phyloP scores from a whole-genome alignment of 2,888 invertebrate species.

The Ochropleura leucogaster region DNA sequence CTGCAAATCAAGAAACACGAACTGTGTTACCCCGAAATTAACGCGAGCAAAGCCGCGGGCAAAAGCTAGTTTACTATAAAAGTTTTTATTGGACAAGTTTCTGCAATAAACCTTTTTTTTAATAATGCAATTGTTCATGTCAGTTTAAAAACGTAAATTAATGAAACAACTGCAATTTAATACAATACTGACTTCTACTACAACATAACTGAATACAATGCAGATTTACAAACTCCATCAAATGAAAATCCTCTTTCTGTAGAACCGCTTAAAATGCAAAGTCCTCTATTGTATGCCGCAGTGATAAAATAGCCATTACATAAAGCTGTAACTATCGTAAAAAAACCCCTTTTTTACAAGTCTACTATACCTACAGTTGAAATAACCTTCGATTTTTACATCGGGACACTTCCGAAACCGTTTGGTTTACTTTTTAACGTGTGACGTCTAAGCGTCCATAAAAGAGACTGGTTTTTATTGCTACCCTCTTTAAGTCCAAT shows the following conservation, averaged over 20 bases:
- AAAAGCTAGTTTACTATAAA: too few relatives aligned
- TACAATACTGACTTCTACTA: too few relatives aligned
- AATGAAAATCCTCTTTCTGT: constrained; percentile 31
- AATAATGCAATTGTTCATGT: too few relatives aligned
- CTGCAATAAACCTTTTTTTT: too few relatives aligned
- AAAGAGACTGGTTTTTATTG: constrained; percentile 51
- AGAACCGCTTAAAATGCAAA: constrained; percentile 43
- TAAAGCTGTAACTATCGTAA: constrained; percentile 21
- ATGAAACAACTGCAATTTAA: background rate
- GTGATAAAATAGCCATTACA: constrained; percentile 42
- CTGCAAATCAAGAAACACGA: too few relatives aligned
- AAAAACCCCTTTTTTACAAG: constrained; percentile 26
- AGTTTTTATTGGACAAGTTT: too few relatives aligned
- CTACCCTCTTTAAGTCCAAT: constrained; percentile 47
- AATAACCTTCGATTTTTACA: constrained; percentile 21
- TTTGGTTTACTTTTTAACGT: constrained; percentile 35
- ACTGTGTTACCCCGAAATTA: too few relatives aligned
- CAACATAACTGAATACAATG: too few relatives aligned
- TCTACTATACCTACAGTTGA: background rate
- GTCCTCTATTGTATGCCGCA: constrained; percentile 33
- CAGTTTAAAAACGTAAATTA: too few relatives aligned
- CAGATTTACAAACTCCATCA: constrained; percentile 25
- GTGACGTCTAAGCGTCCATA: constrained; percentile 34
- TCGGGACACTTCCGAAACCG: constrained; percentile 13
- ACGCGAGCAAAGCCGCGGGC: too few relatives aligned